Evolutionary conservation across 2,797 vertebrate genomes (phyloP).

Genomic region (Pangasius djambal): DNA sequence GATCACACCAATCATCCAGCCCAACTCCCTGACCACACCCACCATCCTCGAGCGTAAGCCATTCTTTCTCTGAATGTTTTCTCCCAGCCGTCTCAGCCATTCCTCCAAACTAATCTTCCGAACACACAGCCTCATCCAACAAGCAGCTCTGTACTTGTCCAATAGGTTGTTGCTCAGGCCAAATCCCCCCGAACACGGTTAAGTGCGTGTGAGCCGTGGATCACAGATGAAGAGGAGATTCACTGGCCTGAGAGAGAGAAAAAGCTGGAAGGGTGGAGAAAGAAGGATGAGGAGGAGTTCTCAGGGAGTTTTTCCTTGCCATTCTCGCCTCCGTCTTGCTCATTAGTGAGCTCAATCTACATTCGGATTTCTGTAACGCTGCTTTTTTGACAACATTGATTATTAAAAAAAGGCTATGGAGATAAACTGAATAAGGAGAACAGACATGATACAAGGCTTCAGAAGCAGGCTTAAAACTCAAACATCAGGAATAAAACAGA

Average conservation of each 20-base stretch:
- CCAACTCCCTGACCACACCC: background rate
- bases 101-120: background rate
- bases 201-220: background rate
- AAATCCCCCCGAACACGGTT: background rate
- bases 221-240: background rate
- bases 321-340: too few relatives aligned
- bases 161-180: slow-evolving; percentile 8
- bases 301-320: background rate
- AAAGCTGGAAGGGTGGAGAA: background rate
- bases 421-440: background rate
- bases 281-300: background rate
- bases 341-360: background rate
- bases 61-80: background rate
- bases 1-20: background rate
- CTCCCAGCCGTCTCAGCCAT: background rate
- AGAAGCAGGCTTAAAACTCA: background rate
- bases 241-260: background rate
- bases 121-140: background rate
- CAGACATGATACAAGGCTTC: background rate
- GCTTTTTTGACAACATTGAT: background rate
- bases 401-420: background rate
- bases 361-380: background rate
- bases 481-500: background rate
- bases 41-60: background rate
- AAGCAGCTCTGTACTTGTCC: slow-evolving; percentile 20